Base-by-base conservation (phyloP, 1,140 invertebrate species). In the Ganaspis sp. region DNA sequence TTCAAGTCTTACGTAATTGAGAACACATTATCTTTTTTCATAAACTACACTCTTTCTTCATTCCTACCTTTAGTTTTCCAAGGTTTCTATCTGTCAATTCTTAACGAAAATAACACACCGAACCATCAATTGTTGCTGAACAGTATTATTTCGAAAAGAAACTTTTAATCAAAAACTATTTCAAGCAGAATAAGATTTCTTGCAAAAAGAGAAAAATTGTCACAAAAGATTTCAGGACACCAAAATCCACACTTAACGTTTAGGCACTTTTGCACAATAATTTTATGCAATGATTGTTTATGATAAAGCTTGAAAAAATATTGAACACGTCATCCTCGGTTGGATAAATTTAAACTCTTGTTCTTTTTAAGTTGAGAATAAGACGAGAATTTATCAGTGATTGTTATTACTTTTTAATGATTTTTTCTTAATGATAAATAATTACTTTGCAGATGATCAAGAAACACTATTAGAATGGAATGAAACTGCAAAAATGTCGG, bases 401-500 rank as follows among this genome's bases (percentile, higher is more conserved):
- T n/a, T n/a, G n/a, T n/a, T n/a, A n/a, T n/a, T n/a, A n/a, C n/a
- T n/a, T n/a, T n/a, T 45, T 45, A 5, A 38, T 38, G 37, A 15
- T 26, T 23, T 58, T 3, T n/a, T 64, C 5, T 4, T n/a, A 64
- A 29, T 6, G 4, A 64, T 5, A n/a, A 64, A 4, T 6, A 64
- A 12, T 64, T 64, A 34, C 58, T 64, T 64, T 29, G 2, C 37
- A 70, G 69, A 15, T 70, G 17, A 70, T 38, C 58, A 64, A 64
- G 58, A 64, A 26, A 72, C 70, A 70, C 71, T 40, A 26, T 72
- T 64, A 49, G 40, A 53, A 49, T 49, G 38, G 75, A 9, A 37
- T 23, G 45, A 49, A 69, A 70, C 45, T 54, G 70, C 38, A 69
- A 29, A 49, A 74, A 37, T 40, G 69, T 78, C 74, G 34, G 72